Conservation (phyloP, 2,888 invertebrate species). For the Noctua janthe region DNA sequence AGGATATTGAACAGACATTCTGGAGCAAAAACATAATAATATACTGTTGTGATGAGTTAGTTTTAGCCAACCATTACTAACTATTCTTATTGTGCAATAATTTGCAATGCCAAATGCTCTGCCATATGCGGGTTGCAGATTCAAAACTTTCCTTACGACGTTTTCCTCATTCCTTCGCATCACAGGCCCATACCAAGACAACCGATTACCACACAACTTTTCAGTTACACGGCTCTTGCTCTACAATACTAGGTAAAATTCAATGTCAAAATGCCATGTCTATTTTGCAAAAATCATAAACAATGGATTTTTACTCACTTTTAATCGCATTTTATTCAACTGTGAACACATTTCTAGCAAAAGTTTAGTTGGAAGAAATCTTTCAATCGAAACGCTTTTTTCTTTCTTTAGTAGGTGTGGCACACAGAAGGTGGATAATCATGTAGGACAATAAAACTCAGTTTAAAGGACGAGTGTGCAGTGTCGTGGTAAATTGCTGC, state of each 20-base stretch:
- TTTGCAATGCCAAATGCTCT: neutral
- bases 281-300: neutral
- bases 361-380: neutral
- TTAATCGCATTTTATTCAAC: neutral
- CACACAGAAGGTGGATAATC: conserved; percentile 43
- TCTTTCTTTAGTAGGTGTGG: neutral
- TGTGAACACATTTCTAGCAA: conserved; percentile 1
- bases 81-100: neutral
- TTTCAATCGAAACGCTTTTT: neutral
- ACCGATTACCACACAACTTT: too few relatives aligned
- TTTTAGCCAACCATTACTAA: too few relatives aligned
- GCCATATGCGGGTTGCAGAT: too few relatives aligned
- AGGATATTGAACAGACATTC: neutral
- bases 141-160: too few relatives aligned
- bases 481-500: conserved; percentile 46
- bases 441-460: conserved; percentile 40
- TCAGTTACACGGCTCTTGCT: neutral
- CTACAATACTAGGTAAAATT: neutral
- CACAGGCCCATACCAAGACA: too few relatives aligned
- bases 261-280: neutral
- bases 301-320: neutral
- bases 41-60: neutral
- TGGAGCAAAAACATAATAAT: neutral
- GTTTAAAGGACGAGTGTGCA: conserved; percentile 56
- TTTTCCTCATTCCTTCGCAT: too few relatives aligned